Conservation (phyloP, 2,113 vertebrate species). For the Chunga burmeisteri region DNA sequence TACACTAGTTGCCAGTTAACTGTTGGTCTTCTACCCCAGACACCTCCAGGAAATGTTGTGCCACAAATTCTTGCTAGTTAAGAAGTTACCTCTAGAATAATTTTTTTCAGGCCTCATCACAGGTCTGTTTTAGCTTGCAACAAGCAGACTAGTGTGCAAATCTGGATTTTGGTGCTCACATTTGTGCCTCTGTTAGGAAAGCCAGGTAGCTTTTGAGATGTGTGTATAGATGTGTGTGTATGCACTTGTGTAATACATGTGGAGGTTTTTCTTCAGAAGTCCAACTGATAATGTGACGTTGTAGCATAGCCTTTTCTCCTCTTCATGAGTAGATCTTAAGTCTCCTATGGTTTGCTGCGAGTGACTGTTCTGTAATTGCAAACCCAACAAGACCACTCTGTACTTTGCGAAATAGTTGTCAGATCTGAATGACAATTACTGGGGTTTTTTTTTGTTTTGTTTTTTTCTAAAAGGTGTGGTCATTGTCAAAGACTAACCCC, state of each 20-base stretch:
- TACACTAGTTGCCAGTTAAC: not conserved
- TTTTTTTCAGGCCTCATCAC: not conserved
- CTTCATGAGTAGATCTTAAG: not conserved
- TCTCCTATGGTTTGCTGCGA: not conserved
- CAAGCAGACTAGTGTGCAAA: not conserved
- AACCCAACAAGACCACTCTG: not conserved
- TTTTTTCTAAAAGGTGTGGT: slow-evolving; percentile 84
- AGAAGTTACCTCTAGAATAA: not conserved
- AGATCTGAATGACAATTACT: not conserved
- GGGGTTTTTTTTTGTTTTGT: not conserved
- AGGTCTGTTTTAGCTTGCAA: not conserved
- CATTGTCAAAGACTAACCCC: slow-evolving; percentile 88
- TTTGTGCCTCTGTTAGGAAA: not conserved
- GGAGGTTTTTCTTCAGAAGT: not conserved
- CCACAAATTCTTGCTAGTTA: not conserved
- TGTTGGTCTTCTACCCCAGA: not conserved
- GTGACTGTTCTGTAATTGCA: not conserved
- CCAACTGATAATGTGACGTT: not conserved
- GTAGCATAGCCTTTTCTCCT: not conserved
- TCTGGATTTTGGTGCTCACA: not conserved
- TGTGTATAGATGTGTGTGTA: not conserved
- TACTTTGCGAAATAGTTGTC: not conserved
- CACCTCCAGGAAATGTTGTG: not conserved
- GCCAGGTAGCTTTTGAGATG: not conserved
- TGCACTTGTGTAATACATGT: not conserved